A percentile compares a stretch with the other conserved stretches of the same genome.
These are phyloP conservation scores for Silurus lanzhouensis DNA, from an alignment of 2,797 vertebrate genomes.

Conservation along the genomic window DNA sequence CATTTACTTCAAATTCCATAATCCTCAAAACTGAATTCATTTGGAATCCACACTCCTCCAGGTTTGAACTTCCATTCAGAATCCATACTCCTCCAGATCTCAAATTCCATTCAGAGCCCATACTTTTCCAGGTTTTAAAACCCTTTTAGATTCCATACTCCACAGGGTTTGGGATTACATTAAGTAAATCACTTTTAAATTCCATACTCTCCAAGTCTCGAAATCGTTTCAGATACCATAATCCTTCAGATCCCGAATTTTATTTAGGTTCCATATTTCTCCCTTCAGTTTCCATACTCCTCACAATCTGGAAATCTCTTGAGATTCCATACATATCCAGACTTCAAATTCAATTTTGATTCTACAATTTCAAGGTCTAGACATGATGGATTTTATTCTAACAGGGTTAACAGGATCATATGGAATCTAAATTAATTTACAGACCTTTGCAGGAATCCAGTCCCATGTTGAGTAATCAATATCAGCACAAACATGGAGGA, in stretches of 20 bases:
- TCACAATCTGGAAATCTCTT: too few relatives aligned
- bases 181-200: not conserved
- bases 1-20: too few relatives aligned
- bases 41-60: too few relatives aligned
- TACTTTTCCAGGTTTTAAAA: not conserved
- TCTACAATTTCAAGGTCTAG: too few relatives aligned
- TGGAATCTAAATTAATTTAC: not conserved
- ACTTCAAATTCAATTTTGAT: too few relatives aligned
- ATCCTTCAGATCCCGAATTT: not conserved
- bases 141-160: not conserved
- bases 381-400: too few relatives aligned
- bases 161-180: not conserved
- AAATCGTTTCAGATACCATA: not conserved
- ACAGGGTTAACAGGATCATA: too few relatives aligned
- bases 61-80: too few relatives aligned
- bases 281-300: not conserved
- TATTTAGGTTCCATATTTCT: not conserved
- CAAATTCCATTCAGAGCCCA: not conserved
- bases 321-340: too few relatives aligned
- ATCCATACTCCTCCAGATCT: not conserved
- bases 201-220: not conserved
- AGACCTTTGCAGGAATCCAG: not conserved
- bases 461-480: not conserved
- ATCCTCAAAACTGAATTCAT: too few relatives aligned
- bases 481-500: not conserved